Conservation (phyloP, 2,888 invertebrate genomes). For the Neria commutata region DNA sequence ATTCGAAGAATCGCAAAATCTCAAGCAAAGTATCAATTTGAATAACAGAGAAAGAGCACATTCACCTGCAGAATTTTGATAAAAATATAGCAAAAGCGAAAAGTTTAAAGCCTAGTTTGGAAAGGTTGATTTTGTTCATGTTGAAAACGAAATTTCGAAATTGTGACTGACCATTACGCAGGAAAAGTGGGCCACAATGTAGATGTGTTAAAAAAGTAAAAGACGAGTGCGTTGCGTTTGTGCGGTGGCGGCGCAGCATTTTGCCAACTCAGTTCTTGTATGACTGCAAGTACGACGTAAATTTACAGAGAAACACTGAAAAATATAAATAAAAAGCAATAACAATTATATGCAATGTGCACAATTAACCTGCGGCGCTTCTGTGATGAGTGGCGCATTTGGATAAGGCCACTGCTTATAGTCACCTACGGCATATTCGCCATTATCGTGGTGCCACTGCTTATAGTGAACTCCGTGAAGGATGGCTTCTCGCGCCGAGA, state of each 20-base stretch:
- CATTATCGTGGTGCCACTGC: slow-evolving; percentile 81
- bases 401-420: slow-evolving; percentile 87
- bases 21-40: too few relatives aligned
- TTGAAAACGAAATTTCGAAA: too few relatives aligned
- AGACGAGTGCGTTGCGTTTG: too few relatives aligned
- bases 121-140: too few relatives aligned
- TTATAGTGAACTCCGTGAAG: slow-evolving; percentile 79
- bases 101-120: too few relatives aligned
- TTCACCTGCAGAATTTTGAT: too few relatives aligned
- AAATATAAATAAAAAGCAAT: slow-evolving; percentile 30
- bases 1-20: too few relatives aligned
- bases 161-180: too few relatives aligned
- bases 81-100: too few relatives aligned
- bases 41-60: too few relatives aligned
- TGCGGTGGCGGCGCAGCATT: background rate
- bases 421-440: slow-evolving; percentile 80
- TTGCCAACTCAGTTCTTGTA: background rate
- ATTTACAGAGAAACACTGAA: background rate
- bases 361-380: slow-evolving; percentile 52
- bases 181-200: too few relatives aligned
- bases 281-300: background rate
- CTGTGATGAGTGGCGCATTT: slow-evolving; percentile 75
- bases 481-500: slow-evolving; percentile 80
- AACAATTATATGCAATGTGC: slow-evolving; percentile 43
- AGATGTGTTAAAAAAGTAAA: too few relatives aligned